These are phyloP conservation scores for Baronia brevicornis DNA, from an alignment of 2,888 invertebrate species.

Conservation along the genomic window DNA sequence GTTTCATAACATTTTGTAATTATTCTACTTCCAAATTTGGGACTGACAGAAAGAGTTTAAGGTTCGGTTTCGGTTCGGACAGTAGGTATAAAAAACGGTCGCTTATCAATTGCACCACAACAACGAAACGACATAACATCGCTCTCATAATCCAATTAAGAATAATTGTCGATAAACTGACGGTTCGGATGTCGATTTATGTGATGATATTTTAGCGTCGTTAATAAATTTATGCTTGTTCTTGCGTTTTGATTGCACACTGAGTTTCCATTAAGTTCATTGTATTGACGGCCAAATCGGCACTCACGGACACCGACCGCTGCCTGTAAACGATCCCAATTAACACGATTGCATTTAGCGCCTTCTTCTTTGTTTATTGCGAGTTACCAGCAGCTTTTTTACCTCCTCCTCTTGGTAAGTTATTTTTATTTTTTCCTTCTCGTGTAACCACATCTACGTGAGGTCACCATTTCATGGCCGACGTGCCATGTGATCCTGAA, in stretches of 20 bases:
- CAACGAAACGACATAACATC: constrained; percentile 37
- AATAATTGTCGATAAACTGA: constrained; percentile 75
- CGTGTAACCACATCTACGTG: no score
- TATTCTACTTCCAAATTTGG: no score
- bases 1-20: no score
- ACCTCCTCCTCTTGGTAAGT: no score
- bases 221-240: constrained; percentile 75
- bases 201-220: constrained; percentile 72
- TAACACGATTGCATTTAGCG: not conserved
- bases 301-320: constrained; percentile 22
- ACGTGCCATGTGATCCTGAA: no score
- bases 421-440: no score
- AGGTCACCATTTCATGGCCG: no score
- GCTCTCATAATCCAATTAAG: constrained; percentile 76
- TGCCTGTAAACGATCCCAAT: constrained; percentile 4
- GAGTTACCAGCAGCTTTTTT: not conserved
- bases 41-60: no score
- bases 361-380: not conserved
- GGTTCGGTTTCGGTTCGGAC: no score
- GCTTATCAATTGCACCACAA: constrained; percentile 27
- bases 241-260: constrained; percentile 67
- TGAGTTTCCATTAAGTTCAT: constrained; percentile 62
- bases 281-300: constrained; percentile 48
- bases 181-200: constrained; percentile 70
- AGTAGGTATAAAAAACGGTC: constrained; percentile 10